Conservation (phyloP, 2,888 invertebrate genomes). For the Ophonus ardosiacus region DNA sequence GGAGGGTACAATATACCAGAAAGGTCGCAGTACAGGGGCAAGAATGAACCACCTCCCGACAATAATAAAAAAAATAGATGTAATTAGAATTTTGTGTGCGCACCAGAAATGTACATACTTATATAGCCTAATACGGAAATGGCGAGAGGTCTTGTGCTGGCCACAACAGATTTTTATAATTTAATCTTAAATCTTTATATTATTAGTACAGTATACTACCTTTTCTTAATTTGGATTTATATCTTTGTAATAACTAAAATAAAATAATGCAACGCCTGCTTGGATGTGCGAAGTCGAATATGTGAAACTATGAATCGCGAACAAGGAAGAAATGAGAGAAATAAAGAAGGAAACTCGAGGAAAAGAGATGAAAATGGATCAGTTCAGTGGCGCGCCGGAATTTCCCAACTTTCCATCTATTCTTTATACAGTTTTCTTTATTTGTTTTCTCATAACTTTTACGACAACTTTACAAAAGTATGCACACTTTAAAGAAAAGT, state of each 20-base stretch:
- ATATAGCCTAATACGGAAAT: no score
- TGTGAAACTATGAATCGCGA: conserved; percentile 36
- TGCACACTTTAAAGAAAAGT: not conserved
- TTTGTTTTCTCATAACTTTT: not conserved
- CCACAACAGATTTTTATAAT: no score
- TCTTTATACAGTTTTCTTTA: not conserved
- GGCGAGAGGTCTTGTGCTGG: no score
- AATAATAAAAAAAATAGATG: no score
- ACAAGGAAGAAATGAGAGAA: conserved; percentile 45
- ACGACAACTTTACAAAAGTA: not conserved
- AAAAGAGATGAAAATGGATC: conserved; percentile 18
- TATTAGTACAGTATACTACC: not conserved
- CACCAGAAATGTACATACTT: no score
- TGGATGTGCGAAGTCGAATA: conserved; percentile 19
- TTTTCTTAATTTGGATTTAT: not conserved
- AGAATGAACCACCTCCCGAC: no score
- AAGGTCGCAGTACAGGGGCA: no score
- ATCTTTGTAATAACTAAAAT: conserved; percentile 22
- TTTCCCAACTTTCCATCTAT: not conserved
- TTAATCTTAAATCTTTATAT: not conserved
- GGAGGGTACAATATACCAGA: no score
- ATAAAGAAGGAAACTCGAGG: not conserved
- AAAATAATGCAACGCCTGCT: not conserved
- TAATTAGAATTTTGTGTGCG: no score
- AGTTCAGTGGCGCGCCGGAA: conserved; percentile 14